Evolutionary conservation across 2,797 vertebrate species (phyloP).

Genomic region (Poecilia picta): DNA sequence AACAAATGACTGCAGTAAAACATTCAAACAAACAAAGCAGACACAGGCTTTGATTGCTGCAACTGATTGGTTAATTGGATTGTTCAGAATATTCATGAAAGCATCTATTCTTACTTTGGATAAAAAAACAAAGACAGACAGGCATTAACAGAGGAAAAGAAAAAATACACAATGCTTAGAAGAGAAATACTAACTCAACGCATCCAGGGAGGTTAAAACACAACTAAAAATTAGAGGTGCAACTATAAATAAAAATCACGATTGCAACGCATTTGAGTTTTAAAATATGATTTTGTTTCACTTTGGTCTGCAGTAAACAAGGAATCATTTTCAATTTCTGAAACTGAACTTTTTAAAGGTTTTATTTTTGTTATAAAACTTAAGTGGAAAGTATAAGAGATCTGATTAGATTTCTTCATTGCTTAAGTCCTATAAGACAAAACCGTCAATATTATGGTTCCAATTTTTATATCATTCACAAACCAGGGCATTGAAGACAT

Average conservation of each 20-base stretch:
- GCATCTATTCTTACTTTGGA: too few relatives aligned
- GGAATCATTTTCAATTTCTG: neutral
- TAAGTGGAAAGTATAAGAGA: neutral
- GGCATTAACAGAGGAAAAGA: too few relatives aligned
- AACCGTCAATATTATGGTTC: neutral
- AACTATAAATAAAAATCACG: too few relatives aligned
- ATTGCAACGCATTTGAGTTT: too few relatives aligned
- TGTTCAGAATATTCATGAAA: too few relatives aligned
- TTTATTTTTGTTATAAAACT: neutral
- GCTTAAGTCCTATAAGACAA: neutral
- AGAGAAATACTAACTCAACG: neutral
- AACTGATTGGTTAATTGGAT: too few relatives aligned
- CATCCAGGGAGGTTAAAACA: neutral
- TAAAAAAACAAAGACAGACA: neutral
- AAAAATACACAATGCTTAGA: too few relatives aligned
- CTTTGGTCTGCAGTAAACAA: neutral
- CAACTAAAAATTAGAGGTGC: neutral
- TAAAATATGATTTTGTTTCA: neutral
- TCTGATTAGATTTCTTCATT: neutral
- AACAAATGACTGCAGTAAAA: too few relatives aligned
- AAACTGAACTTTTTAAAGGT: neutral
- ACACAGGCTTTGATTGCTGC: neutral
- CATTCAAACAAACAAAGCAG: neutral
- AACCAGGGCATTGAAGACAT: neutral
- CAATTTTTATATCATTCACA: neutral